Conservation (phyloP, 2,113 vertebrate species). For the Oryzias woworae region DNA sequence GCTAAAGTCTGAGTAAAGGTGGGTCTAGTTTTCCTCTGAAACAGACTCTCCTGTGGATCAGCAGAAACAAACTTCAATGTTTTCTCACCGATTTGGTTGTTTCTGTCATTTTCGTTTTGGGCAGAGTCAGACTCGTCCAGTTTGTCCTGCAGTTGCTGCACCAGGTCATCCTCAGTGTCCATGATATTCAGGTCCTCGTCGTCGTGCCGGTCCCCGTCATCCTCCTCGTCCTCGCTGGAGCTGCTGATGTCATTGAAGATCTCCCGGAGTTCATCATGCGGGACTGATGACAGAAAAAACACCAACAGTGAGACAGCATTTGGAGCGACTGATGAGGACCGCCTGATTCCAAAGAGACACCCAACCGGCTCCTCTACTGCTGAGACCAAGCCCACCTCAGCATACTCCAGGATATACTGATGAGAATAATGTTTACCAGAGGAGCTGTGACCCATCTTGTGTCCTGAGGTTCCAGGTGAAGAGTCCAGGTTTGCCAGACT, state of each 20-base stretch:
- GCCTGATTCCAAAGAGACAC: no score
- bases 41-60: background rate
- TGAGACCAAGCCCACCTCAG: no score
- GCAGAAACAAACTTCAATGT: background rate
- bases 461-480: constrained; percentile 80
- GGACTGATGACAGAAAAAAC: constrained; percentile 61
- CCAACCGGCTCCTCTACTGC: no score
- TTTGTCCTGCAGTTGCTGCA: constrained; percentile 84
- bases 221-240: constrained; percentile 90
- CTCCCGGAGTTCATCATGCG: constrained; percentile 82
- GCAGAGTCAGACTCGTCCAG: constrained; percentile 80
- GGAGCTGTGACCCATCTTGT: constrained; percentile 80
- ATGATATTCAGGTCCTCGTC: constrained; percentile 93
- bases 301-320: constrained; percentile 15
- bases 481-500: constrained; percentile 82
- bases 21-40: no score
- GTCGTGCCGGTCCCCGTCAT: constrained; percentile 85
- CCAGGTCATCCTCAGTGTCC: constrained; percentile 86
- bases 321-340: background rate
- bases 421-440: constrained; percentile 75
- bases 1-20: no score
- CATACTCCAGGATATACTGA: background rate
- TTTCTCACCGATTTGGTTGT: constrained; percentile 83
- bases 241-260: constrained; percentile 89
- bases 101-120: constrained; percentile 79